Evolutionary conservation across 2,797 vertebrate species (phyloP).

Genomic region (Gymnocypris eckloni): DNA sequence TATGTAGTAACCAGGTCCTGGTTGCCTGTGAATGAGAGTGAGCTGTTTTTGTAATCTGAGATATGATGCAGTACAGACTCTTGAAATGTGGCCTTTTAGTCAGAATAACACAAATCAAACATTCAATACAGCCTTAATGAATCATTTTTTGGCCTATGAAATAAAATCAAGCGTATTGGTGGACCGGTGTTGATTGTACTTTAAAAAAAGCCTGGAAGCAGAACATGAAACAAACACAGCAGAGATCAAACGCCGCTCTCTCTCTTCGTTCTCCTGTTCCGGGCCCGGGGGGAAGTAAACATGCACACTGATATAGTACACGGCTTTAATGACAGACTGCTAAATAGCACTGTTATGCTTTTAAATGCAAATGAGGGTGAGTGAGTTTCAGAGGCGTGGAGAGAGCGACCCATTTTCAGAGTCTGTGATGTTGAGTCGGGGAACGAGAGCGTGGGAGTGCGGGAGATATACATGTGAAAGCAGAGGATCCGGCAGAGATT

Average conservation of each 20-base stretch:
- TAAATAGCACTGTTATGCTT: conserved; percentile 32
- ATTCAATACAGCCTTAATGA: not conserved
- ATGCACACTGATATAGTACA: conserved; percentile 21
- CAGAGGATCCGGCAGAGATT: not conserved
- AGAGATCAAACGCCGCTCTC: not conserved
- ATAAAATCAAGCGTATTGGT: not conserved
- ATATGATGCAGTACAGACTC: not conserved
- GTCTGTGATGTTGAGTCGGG: conserved; percentile 19
- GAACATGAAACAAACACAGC: conserved; percentile 13
- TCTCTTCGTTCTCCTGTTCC: not conserved
- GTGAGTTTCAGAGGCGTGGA: conserved; percentile 9
- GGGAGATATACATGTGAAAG: not conserved
- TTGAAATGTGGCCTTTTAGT: not conserved
- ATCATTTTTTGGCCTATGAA: not conserved
- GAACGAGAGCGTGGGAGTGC: not conserved
- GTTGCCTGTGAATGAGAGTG: no score
- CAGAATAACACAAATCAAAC: not conserved
- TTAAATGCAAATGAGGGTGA: conserved; percentile 37
- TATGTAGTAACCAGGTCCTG: no score
- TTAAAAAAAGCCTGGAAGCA: not conserved
- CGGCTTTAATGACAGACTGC: conserved; percentile 16
- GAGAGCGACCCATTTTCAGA: conserved; percentile 15
- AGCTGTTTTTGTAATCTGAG: not conserved
- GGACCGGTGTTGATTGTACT: not conserved
- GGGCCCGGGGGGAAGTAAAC: not conserved